Evolutionary conservation across 2,888 invertebrate species (phyloP), one percentile per base, ranked within the genome.

Genomic region (Melieria omissa): DNA sequence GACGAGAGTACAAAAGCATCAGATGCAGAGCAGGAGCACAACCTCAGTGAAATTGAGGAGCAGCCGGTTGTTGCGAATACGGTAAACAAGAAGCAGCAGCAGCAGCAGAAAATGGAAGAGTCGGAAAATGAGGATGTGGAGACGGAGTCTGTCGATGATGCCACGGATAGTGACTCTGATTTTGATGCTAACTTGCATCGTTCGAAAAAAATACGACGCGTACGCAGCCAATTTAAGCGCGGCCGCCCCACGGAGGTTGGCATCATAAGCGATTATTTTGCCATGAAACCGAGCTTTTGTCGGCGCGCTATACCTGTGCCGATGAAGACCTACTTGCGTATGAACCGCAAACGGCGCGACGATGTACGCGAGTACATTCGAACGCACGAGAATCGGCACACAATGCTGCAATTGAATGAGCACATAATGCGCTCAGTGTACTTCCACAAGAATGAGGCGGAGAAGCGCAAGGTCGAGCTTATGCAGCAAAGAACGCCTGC

Each of bases 301-400:
- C 81, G 85, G 0, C 83, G 85, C 0, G 78, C 71, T 14, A 74
- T 86, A 1, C 71, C 79, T 4, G 78, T 86, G 29, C 86, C 86
- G 0, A 78, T 65, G 7, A 78, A 78, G 12, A 78, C 78, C 0
- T 83, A 81, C 58, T 42, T 73, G 14, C 78, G 82, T 0, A 58
- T 78, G 4, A 86, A 85, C 64, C 81, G 82, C 0, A 79, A 79
- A 4, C 80, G 85, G 0, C 71, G 76, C 0, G 63, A 73, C 0
- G 69, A 71, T 3, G 68, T 79, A 10, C 77, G 75, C 0, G 47
- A 73, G 12, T 78, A 77, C 58, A 75, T 79, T 4, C 70, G 72
- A 4, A 74, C 75, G 10, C 54, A 74, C 10, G 86, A 86, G 74
- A 83, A 76, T 7, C 70, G 74, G 0, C 63, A 78, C 14, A 79